Base-by-base conservation (phyloP, 2,797 vertebrate species). In the Silurus aristotelis region DNA sequence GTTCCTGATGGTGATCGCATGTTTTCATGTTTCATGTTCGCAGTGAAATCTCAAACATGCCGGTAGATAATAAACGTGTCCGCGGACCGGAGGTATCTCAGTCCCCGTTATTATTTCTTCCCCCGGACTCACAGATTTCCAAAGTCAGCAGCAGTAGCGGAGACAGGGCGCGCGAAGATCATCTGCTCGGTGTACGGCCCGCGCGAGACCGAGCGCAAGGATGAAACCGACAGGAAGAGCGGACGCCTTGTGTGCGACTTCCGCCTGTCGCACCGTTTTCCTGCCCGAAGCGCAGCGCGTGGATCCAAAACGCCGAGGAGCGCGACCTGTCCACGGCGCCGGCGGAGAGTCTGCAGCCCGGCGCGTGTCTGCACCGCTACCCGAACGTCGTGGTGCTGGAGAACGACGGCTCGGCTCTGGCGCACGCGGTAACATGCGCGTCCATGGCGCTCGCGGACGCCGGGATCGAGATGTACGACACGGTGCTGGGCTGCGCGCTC, bases 381-480 rank as follows among this genome's bases (percentile, higher is more conserved):
- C 98, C 97, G 6, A 97, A 95, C 6, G 96, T 96, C 0, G 93
- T 98, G 93, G 94, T 99, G 55, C 93, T 99, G 15, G 96, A 98
- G 90, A 97, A 98, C 87, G 95, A 96, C 1, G 97, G 98, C 13
- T 97, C 97, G 0, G 94, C 96, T 0, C 89, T 98, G 88, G 95
- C 97, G 0, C 96, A 97, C 0, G 96, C 97, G 0, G 68, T 99
- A 78, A 97, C 97, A 0, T 97, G 96, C 38, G 96, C 97, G 0
- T 95, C 96, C 0, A 90, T 99, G 48, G 98, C 98, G 0, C 91
- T 99, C 8, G 97, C 96, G 0, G 97, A 99, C 27, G 97, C 97
- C 0, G 98, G 98, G 0, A 94, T 98, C 0, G 96, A 99, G 92
- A 97, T 99, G 97, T 99, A 96, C 52, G 98, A 99, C 48, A 86